A percentile compares a stretch with the other conserved stretches of the same genome.
These are phyloP conservation scores for Philereme vetulata DNA, from an alignment of 2,888 invertebrate species.

Conservation along the genomic window DNA sequence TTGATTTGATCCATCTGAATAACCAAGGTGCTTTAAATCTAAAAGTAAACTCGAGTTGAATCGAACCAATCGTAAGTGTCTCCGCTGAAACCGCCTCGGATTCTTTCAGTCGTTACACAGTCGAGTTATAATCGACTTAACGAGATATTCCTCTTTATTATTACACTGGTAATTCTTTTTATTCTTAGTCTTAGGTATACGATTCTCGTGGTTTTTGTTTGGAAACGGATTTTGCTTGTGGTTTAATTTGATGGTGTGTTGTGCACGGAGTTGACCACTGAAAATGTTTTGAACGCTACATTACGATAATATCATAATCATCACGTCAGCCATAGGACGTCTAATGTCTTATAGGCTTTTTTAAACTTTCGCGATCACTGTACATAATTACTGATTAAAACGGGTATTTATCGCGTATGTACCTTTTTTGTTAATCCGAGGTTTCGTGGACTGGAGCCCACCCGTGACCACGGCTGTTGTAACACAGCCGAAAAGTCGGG, in stretches of 20 bases:
- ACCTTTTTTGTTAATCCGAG: no score
- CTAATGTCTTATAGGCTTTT: no score
- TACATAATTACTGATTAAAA: no score
- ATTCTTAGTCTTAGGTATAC: slow-evolving; percentile 17
- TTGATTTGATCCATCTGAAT: no score
- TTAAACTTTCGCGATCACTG: no score
- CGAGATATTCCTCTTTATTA: slow-evolving; percentile 50
- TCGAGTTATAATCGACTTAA: slow-evolving; percentile 76
- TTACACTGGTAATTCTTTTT: slow-evolving; percentile 18
- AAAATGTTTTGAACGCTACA: neutral
- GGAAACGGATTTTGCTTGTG: slow-evolving; percentile 1
- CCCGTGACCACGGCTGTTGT: no score
- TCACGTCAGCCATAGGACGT: no score
- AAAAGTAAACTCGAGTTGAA: slow-evolving; percentile 1
- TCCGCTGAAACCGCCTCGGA: slow-evolving; percentile 56
- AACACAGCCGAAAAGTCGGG: no score
- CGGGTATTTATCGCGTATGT: no score
- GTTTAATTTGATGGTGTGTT: slow-evolving; percentile 13
- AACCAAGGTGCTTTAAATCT: no score
- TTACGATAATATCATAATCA: no score
- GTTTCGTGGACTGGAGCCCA: no score
- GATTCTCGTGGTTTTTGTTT: slow-evolving; percentile 7
- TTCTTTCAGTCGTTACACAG: slow-evolving; percentile 73
- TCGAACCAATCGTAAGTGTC: slow-evolving; percentile 49
- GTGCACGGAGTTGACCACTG: slow-evolving; percentile 6